These are phyloP conservation scores for Muscicapa adusta DNA, from an alignment of 2,113 vertebrate species.

Conservation along the genomic window DNA sequence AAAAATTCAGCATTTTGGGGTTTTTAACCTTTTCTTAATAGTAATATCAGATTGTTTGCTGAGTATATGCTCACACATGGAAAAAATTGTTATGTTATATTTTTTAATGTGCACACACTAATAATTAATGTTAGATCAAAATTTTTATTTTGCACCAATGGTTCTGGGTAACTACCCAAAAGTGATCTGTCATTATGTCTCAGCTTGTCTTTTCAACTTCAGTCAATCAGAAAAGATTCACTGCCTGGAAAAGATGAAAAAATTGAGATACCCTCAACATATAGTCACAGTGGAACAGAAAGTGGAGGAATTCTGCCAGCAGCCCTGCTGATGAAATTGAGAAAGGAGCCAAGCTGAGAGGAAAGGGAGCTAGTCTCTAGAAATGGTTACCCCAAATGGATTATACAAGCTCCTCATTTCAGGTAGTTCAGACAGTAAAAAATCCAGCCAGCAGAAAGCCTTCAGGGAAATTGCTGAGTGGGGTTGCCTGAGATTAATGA, in stretches of 20 bases:
- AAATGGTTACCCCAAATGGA: neutral
- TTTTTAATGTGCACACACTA: neutral
- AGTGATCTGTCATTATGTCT: neutral
- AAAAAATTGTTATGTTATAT: neutral
- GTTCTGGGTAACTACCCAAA: neutral
- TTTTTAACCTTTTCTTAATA: neutral
- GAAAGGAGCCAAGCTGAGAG: neutral
- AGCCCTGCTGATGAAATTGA: neutral
- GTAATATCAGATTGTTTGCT: neutral
- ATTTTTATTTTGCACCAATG: neutral
- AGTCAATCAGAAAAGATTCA: neutral
- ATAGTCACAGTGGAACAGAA: neutral
- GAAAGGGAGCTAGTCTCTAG: neutral
- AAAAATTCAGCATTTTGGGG: neutral
- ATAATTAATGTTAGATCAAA: neutral
- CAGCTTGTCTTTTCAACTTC: neutral
- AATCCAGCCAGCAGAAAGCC: neutral
- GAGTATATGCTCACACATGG: neutral
- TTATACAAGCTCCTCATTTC: neutral
- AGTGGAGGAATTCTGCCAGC: neutral
- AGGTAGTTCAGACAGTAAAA: neutral
- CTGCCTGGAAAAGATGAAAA: neutral
- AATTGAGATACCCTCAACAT: neutral
- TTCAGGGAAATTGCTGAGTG: neutral
- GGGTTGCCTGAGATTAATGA: neutral